Percentiles rank a stretch among this genome's conserved stretches.
Conservation (phyloP, 1,140 invertebrate species). For the Pseudomyrmex flavicornis region DNA sequence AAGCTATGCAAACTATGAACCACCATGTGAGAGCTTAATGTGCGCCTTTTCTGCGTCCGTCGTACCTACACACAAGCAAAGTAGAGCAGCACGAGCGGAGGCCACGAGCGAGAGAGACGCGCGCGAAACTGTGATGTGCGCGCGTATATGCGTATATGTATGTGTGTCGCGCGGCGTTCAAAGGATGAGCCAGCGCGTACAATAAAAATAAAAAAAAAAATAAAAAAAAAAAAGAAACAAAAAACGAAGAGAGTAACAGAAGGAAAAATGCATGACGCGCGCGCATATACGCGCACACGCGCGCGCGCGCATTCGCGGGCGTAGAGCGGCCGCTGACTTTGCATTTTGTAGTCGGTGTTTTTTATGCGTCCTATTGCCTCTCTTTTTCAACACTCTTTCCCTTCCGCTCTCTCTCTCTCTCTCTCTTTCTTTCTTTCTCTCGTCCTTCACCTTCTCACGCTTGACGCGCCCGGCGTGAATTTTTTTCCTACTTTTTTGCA, state of each 20-base stretch:
- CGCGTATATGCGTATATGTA: neutral
- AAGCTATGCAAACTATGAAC: conserved; percentile 53
- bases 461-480: conserved; percentile 54
- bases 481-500: conserved; percentile 62
- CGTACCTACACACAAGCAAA: conserved; percentile 28
- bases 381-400: conserved; percentile 56
- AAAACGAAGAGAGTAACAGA: neutral
- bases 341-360: conserved; percentile 70
- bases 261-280: neutral
- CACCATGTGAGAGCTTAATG: conserved; percentile 51
- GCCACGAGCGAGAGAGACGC: neutral
- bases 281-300: neutral
- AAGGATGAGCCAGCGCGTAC: neutral
- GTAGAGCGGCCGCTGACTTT: conserved; percentile 66
- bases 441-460: conserved; percentile 41
- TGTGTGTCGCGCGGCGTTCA: neutral
- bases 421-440: neutral
- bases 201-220: neutral
- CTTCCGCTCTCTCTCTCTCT: neutral
- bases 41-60: conserved; percentile 45
- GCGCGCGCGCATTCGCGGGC: neutral
- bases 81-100: conserved; percentile 37
- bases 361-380: conserved; percentile 67
- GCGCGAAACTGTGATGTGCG: neutral
- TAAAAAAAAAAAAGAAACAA: neutral